These are phyloP conservation scores for Drosophila kambysellisi DNA, from an alignment of 2,888 invertebrate species.

Conservation along the genomic window DNA sequence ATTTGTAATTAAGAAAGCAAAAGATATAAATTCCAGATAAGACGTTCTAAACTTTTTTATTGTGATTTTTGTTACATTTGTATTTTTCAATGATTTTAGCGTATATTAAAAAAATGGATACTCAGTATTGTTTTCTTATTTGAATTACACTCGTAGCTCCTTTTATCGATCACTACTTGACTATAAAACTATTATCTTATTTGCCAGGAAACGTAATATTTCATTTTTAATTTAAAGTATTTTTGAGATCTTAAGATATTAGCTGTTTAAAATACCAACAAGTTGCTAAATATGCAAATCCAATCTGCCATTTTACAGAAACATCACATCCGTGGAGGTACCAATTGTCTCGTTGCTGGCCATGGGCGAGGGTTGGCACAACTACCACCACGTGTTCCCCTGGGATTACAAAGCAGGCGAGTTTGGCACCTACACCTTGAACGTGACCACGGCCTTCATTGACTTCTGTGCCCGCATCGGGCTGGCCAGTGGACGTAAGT, in stretches of 20 bases:
- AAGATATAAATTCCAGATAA: background rate
- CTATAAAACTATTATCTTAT: background rate
- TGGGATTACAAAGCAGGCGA: conserved; percentile 90
- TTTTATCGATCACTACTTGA: background rate
- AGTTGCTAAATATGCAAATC: background rate
- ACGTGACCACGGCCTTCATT: conserved; percentile 92
- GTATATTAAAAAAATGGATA: background rate
- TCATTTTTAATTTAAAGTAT: background rate
- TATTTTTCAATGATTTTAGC: background rate
- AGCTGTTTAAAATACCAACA: background rate
- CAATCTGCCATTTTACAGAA: conserved; percentile 84
- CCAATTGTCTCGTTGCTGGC: conserved; percentile 90
- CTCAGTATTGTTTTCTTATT: background rate
- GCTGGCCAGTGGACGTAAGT: conserved; percentile 91
- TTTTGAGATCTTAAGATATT: background rate
- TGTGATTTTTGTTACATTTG: background rate
- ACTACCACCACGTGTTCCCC: conserved; percentile 92
- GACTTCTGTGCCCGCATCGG: conserved; percentile 92
- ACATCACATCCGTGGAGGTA: conserved; percentile 91
- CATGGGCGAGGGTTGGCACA: conserved; percentile 93
- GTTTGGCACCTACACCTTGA: conserved; percentile 88
- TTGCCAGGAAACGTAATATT: background rate
- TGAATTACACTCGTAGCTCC: background rate
- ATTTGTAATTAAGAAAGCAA: background rate
- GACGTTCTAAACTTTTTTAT: no score